Percentiles rank a stretch among this genome's conserved stretches.
phyloP scores from a whole-genome alignment of 2,113 vertebrate species.

The Oreocharis arfaki region DNA sequence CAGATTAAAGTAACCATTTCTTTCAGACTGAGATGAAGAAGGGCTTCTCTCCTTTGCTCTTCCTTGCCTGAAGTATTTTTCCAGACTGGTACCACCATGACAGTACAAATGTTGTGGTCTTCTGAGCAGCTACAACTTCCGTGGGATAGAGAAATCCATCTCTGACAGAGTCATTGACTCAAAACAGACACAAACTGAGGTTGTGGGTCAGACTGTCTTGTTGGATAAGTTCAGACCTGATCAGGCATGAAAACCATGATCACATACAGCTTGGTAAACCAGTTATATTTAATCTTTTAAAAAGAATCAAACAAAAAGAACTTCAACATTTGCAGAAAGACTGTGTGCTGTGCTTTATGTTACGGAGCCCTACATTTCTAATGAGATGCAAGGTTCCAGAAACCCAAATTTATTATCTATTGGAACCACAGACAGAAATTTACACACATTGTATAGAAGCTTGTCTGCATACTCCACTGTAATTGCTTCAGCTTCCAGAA shows the following conservation, averaged over 20 bases:
- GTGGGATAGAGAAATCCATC: not conserved
- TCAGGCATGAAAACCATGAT: not conserved
- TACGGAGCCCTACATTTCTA: not conserved
- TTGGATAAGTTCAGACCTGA: not conserved
- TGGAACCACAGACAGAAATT: not conserved
- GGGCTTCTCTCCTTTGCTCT: not conserved
- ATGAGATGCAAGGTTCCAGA: not conserved
- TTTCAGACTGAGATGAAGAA: not conserved
- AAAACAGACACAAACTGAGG: not conserved
- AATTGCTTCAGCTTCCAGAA: slow-evolving; percentile 17
- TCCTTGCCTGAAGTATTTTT: not conserved
- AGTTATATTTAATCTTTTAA: not conserved
- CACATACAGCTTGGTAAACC: not conserved
- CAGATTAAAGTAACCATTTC: not conserved
- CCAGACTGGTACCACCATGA: not conserved
- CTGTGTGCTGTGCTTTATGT: not conserved
- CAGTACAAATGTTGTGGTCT: not conserved
- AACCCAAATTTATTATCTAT: not conserved
- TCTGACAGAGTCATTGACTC: not conserved
- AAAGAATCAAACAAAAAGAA: not conserved
- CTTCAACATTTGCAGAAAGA: not conserved
- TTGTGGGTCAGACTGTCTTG: not conserved
- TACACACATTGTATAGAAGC: not conserved
- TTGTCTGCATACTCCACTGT: not conserved
- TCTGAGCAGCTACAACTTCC: not conserved